Percentiles rank a stretch among this genome's conserved stretches.
phyloP scores from a whole-genome alignment of 2,888 invertebrate genomes.

The Iphiclides podalirius region DNA sequence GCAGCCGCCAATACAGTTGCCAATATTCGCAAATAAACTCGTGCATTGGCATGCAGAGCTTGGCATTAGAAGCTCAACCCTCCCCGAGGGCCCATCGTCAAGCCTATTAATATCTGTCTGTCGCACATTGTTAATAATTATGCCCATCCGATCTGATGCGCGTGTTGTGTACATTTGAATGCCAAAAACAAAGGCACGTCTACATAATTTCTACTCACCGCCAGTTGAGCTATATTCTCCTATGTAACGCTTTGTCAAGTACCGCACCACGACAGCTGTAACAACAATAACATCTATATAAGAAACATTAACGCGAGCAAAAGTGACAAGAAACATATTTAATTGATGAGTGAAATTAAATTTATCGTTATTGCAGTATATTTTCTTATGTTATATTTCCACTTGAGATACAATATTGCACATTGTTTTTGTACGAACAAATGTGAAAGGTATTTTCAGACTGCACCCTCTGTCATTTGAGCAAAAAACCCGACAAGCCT shows the following conservation, averaged over 20 bases:
- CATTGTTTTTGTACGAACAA: constrained; percentile 2
- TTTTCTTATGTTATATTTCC: background rate
- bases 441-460: constrained; percentile 17
- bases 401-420: background rate
- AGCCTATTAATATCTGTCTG: constrained; percentile 44
- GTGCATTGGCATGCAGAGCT: constrained; percentile 65
- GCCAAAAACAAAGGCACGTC: constrained; percentile 12
- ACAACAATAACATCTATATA: constrained; percentile 50
- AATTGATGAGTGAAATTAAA: too few species aligned
- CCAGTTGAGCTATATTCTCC: constrained; percentile 90
- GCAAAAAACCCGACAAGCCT: constrained; percentile 15
- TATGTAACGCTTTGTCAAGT: constrained; percentile 88
- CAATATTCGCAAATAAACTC: constrained; percentile 76
- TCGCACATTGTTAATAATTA: constrained; percentile 40
- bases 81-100: constrained; percentile 51
- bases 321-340: too few species aligned
- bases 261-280: constrained; percentile 88
- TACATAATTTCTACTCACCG: constrained; percentile 76
- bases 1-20: constrained; percentile 54
- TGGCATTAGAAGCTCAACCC: constrained; percentile 60
- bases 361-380: background rate
- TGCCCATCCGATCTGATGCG: constrained; percentile 30
- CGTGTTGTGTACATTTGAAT: constrained; percentile 10
- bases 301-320: background rate
- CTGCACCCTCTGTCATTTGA: constrained; percentile 10